These are phyloP conservation scores for Oenanthe oenanthe DNA, from an alignment of 2,113 vertebrate species.

Conservation along the genomic window DNA sequence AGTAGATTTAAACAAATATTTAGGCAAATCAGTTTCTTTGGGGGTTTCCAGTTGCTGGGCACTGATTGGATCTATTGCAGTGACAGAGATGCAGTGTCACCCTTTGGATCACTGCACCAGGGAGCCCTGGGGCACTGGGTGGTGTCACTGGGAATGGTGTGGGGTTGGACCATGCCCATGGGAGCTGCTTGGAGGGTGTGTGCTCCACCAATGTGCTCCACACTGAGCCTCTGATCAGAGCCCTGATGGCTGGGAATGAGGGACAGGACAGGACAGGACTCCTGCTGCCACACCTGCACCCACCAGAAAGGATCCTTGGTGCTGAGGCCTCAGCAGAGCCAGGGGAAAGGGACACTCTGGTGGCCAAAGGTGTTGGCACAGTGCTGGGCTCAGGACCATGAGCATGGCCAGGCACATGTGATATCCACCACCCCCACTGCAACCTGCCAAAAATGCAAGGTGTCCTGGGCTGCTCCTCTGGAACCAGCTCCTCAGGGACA, in stretches of 20 bases:
- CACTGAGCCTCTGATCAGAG: rapidly evolving
- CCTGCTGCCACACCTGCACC: neutral
- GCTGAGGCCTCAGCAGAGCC: neutral
- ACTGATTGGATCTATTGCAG: neutral
- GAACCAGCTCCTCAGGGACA: neutral
- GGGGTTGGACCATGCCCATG: neutral
- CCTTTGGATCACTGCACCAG: neutral
- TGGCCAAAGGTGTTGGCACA: neutral
- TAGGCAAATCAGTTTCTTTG: neutral
- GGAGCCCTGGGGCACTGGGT: neutral
- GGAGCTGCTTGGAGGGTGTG: neutral
- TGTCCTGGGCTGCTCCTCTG: neutral
- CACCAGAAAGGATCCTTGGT: neutral
- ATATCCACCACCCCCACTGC: neutral
- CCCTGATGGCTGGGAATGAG: neutral
- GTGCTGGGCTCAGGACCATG: no score
- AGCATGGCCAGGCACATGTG: neutral
- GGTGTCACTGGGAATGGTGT: neutral
- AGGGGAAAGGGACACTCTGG: neutral
- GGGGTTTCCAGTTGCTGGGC: neutral
- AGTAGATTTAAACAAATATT: neutral
- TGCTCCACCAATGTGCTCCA: neutral
- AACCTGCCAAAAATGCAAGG: neutral
- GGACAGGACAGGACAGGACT: neutral
- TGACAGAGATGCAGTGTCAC: neutral